Evolutionary conservation across 2,888 invertebrate species (phyloP).

Genomic region (Xestia c-nigrum): DNA sequence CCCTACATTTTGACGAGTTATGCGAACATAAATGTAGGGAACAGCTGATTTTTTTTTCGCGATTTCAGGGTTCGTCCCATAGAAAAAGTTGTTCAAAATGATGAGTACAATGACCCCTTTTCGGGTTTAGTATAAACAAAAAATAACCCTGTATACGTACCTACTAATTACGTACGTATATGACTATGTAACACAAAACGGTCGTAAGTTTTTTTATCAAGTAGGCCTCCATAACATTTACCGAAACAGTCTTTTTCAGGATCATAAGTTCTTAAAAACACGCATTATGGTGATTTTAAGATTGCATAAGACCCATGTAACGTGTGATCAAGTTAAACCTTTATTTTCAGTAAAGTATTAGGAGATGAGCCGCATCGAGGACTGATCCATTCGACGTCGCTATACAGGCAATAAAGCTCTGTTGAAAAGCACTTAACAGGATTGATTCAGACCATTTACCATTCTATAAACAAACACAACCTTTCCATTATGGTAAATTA

Average conservation of each 20-base stretch:
- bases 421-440: slow-evolving; percentile 90
- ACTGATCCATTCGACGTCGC: slow-evolving; percentile 81
- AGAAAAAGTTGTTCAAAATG: too few species aligned
- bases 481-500: slow-evolving; percentile 89
- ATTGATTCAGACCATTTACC: slow-evolving; percentile 90
- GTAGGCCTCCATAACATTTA: background rate
- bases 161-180: too few species aligned
- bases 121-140: too few species aligned
- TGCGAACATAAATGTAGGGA: too few species aligned
- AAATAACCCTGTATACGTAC: too few species aligned
- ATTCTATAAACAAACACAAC: slow-evolving; percentile 90
- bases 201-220: background rate
- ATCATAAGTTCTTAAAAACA: background rate
- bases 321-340: slow-evolving; percentile 37
- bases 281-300: background rate
- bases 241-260: background rate
- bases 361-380: slow-evolving; percentile 64
- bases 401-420: slow-evolving; percentile 89
- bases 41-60: too few species aligned
- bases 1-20: too few species aligned
- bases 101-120: too few species aligned
- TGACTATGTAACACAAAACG: background rate
- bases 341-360: slow-evolving; percentile 58
- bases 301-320: background rate
- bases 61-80: too few species aligned